Conservation (phyloP, 1,140 invertebrate genomes). For the Papilio glaucus region DNA sequence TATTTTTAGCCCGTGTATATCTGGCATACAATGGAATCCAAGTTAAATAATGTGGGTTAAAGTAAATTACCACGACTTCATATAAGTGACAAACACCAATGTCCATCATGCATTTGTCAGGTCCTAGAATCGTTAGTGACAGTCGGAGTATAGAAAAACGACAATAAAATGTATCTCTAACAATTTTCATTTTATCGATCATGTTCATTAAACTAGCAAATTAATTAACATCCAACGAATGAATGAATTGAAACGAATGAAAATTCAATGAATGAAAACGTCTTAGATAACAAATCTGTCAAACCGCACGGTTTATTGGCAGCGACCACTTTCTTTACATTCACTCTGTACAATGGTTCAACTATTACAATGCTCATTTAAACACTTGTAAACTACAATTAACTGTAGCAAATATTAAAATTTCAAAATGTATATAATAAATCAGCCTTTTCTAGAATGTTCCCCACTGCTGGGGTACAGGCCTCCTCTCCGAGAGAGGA, state of each 20-base stretch:
- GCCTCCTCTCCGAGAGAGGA: no score
- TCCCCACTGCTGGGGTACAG: no score
- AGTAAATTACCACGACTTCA: no score
- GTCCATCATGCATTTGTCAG: no score
- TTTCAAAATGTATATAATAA: no score
- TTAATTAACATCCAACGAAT: neutral
- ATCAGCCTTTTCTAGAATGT: no score
- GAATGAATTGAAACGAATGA: neutral
- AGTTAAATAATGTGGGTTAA: no score
- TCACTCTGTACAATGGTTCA: neutral
- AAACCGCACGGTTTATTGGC: neutral
- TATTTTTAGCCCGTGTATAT: no score
- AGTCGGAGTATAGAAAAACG: neutral
- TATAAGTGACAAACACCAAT: no score
- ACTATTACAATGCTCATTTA: neutral
- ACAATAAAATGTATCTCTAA: neutral
- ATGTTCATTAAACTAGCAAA: neutral
- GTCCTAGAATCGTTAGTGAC: no score
- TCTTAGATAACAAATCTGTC: conserved; percentile 4
- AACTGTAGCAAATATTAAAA: no score
- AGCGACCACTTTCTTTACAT: conserved; percentile 7
- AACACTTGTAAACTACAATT: neutral
- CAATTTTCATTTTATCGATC: neutral
- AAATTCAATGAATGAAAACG: neutral
- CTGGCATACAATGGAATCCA: no score